A percentile compares a stretch with the other conserved stretches of the same genome.
Conservation (phyloP, 2,888 invertebrate species). For the Cryptosula pallasiana region DNA sequence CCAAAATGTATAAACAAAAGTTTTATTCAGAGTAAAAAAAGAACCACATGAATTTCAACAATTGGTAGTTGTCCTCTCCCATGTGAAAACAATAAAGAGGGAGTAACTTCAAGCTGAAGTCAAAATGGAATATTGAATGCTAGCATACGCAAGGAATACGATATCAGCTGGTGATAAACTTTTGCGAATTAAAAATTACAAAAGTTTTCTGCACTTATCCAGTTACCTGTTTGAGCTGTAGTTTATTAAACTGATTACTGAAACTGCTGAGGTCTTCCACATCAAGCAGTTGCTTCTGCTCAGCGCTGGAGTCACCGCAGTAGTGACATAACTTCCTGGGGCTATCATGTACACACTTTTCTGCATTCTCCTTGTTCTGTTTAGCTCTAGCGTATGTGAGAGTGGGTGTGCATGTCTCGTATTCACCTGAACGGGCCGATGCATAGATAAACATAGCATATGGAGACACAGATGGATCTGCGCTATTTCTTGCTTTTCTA, state of each 20-base stretch:
- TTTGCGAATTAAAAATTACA: no score
- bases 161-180: no score
- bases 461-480: neutral
- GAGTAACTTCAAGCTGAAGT: no score
- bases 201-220: no score
- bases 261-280: neutral
- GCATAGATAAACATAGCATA: conserved; percentile 17
- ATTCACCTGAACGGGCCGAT: conserved; percentile 4
- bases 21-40: no score
- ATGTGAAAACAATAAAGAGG: no score
- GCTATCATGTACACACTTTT: neutral
- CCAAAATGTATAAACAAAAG: no score
- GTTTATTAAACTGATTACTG: neutral
- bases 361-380: neutral
- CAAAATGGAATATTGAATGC: no score
- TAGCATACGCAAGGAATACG: no score
- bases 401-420: conserved; percentile 20
- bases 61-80: no score
- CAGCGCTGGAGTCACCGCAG: neutral
- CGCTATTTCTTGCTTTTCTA: neutral
- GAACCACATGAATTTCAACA: no score
- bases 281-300: neutral
- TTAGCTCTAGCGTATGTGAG: neutral
- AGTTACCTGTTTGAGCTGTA: neutral
- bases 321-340: neutral